Conservation (phyloP, 2,113 vertebrate species). For the Rhabdomys dilectus region DNA sequence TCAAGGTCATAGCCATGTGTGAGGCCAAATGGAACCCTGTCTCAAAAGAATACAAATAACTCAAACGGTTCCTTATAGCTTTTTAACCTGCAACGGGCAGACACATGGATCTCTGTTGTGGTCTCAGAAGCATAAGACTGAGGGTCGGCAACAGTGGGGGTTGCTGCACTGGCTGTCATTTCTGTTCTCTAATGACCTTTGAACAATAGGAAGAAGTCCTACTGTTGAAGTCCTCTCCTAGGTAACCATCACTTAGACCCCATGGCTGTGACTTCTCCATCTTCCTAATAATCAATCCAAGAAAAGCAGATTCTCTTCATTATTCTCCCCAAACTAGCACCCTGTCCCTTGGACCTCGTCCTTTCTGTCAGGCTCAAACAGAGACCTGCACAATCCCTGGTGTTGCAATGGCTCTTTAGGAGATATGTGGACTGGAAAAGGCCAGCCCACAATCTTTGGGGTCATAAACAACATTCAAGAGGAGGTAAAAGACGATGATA, state of each 20-base stretch:
- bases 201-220: neutral
- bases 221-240: neutral
- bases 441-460: neutral
- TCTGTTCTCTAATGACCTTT: slow-evolving; percentile 10
- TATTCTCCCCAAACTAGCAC: neutral
- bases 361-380: neutral
- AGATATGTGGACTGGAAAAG: neutral
- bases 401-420: neutral
- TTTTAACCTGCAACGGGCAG: neutral
- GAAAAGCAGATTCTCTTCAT: neutral
- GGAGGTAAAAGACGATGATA: rapidly evolving
- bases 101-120: neutral
- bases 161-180: neutral
- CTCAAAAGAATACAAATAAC: neutral
- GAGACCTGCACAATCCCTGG: neutral
- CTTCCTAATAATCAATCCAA: neutral
- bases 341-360: neutral
- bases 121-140: neutral
- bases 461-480: neutral
- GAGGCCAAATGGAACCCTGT: neutral
- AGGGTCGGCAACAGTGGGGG: neutral
- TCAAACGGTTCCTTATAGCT: neutral
- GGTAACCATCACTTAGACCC: neutral
- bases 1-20: neutral
- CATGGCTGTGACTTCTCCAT: neutral